These are phyloP conservation scores for Petrolisthes manimaculis DNA, from an alignment of 2,888 invertebrate species.

Conservation along the genomic window DNA sequence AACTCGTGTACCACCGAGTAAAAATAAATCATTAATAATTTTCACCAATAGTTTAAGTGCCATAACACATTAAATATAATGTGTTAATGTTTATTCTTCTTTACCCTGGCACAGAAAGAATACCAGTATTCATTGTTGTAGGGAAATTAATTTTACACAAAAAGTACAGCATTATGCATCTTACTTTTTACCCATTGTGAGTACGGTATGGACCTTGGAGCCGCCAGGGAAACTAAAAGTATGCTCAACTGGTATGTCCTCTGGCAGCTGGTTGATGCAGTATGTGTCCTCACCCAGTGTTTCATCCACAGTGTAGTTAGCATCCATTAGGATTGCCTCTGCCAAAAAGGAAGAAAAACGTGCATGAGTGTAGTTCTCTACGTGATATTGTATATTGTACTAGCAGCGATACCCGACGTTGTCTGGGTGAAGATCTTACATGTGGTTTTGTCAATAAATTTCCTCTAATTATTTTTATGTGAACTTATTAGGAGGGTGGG, in stretches of 20 bases:
- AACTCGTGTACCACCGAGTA: no score
- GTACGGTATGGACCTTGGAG: constrained; percentile 66
- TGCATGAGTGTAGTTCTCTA: neutral
- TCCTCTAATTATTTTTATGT: no score
- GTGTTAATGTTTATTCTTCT: neutral
- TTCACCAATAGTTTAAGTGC: no score
- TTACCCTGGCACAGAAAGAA: neutral
- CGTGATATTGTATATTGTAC: neutral
- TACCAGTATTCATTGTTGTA: no score
- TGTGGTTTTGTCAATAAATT: no score
- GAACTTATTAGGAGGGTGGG: no score
- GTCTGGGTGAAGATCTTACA: no score
- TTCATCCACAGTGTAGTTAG: constrained; percentile 69
- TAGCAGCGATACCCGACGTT: no score
- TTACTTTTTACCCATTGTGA: constrained; percentile 66
- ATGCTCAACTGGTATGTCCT: constrained; percentile 47
- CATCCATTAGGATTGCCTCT: constrained; percentile 69
- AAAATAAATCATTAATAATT: no score
- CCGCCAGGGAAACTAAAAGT: constrained; percentile 65
- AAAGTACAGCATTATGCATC: constrained; percentile 14
- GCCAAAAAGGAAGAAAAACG: neutral
- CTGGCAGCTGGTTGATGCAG: constrained; percentile 57
- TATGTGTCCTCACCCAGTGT: constrained; percentile 68
- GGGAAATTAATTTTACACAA: no score
- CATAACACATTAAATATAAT: no score